Evolutionary conservation across 2,797 vertebrate species (phyloP), one percentile per base, ranked within the genome.

Genomic region (Sebastes vulpes): DNA sequence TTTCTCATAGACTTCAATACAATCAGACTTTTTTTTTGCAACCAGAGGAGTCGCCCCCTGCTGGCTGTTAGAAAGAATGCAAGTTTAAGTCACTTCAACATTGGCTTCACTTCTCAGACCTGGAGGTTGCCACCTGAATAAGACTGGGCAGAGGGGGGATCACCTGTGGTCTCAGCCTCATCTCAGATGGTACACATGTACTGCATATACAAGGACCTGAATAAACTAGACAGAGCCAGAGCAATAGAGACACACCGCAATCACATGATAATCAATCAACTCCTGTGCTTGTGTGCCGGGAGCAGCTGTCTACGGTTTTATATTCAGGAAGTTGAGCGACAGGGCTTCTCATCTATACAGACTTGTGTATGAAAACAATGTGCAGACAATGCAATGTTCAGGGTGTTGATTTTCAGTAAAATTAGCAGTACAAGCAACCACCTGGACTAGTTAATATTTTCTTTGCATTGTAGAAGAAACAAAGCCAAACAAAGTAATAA

Each of bases 361-460:
- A 26, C 35, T 18, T 1, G 6, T 52, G 11, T 14, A 11, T 66
- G 46, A 46, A 50, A 59, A 54, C 31, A 54, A n/a, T 46, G 42
- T 46, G 46, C 1, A 9, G 46, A 46, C 14, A 46, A 46, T n/a
- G 18, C 46, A 48, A 0, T n/a, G 46, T n/a, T 48, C 18, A 48
- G 18, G 18, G 6, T 48, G 18, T 48, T 48, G 46, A 18, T 48
- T 18, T 48, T n/a, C 3, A n/a, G 16, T 0, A 0, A 0, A 0
- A 48, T 48, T 48, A 48, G 18, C 46, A n/a, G 46, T n/a, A 48
- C 46, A 1, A 48, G 8, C 16, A 48, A n/a, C 16, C 18, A 48
- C 18, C 46, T 48, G 18, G 0, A 48, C 46, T n/a, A n/a, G 18
- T 48, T 48, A 48, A n/a, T 9, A 48, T 48, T n/a, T 56, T 3